Evolutionary conservation across 2,888 invertebrate genomes (phyloP).

Genomic region (Rhabditoides inermis): DNA sequence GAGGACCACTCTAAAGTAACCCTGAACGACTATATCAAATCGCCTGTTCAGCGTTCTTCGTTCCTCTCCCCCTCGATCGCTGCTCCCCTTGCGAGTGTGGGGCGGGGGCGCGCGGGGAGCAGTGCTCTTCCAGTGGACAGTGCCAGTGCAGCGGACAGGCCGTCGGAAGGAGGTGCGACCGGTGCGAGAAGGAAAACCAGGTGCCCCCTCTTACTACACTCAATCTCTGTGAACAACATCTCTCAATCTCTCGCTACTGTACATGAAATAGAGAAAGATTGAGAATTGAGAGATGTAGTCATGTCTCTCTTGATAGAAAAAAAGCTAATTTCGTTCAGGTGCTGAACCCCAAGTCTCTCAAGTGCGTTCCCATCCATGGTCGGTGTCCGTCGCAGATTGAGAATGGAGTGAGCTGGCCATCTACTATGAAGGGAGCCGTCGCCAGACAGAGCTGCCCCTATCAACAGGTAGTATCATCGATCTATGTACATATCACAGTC

Average conservation of each 20-base stretch:
- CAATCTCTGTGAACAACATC: too few species aligned
- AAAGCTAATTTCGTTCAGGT: too few species aligned
- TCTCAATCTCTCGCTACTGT: too few species aligned
- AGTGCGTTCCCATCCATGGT: slow-evolving; percentile 29
- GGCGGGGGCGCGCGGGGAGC: slow-evolving; percentile 28
- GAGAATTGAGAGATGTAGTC: too few species aligned
- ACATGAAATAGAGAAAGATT: too few species aligned
- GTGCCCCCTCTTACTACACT: too few species aligned
- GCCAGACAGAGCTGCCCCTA: background rate
- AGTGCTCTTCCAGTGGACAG: slow-evolving; percentile 37
- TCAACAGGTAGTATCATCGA: background rate
- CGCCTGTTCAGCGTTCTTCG: slow-evolving; percentile 5
- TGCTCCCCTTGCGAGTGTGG: slow-evolving; percentile 47
- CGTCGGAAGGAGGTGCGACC: slow-evolving; percentile 29
- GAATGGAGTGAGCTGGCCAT: slow-evolving; percentile 45
- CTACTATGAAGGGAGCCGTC: slow-evolving; percentile 31
- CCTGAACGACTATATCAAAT: slow-evolving; percentile 5
- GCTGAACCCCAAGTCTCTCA: slow-evolving; percentile 36
- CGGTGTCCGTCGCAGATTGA: slow-evolving; percentile 44
- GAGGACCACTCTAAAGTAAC: background rate
- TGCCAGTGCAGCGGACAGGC: slow-evolving; percentile 45
- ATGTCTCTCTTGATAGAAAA: too few species aligned
- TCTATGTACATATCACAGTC: background rate
- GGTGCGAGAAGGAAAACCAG: too few species aligned
- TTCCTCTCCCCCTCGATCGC: slow-evolving; percentile 18